These are phyloP conservation scores for Chrysopa pallens DNA, from an alignment of 1,140 invertebrate genomes.

Conservation along the genomic window DNA sequence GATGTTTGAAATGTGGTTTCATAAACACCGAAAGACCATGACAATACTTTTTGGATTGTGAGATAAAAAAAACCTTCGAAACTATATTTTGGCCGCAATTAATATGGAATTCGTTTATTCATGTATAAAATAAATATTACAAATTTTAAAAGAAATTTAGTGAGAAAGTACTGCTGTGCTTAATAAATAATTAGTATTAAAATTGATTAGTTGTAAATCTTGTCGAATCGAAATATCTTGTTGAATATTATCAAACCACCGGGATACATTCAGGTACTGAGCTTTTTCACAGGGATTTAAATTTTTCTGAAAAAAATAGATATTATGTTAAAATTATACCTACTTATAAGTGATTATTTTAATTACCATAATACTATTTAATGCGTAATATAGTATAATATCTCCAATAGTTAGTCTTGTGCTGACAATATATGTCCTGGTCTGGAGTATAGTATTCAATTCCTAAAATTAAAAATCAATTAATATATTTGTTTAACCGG, in stretches of 20 bases:
- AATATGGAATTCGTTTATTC: too few species aligned
- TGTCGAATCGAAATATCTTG: background rate
- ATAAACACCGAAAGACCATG: too few species aligned
- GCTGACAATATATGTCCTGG: background rate
- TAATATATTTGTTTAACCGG: background rate
- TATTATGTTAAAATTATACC: background rate
- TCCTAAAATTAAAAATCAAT: background rate
- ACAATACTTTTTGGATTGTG: too few species aligned
- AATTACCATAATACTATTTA: background rate
- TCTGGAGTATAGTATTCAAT: background rate
- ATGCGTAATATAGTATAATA: background rate
- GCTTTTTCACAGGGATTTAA: background rate
- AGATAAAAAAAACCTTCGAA: too few species aligned
- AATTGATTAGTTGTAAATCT: background rate
- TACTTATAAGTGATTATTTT: background rate
- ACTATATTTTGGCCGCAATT: too few species aligned
- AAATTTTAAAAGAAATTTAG: too few species aligned
- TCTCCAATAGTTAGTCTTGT: background rate
- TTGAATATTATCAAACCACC: background rate
- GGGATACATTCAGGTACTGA: background rate
- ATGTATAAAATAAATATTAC: too few species aligned
- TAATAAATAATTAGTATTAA: background rate
- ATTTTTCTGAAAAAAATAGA: background rate
- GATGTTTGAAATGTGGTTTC: too few species aligned
- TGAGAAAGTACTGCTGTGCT: too few species aligned